A percentile compares a stretch with the other conserved stretches of the same genome.
Evolutionary conservation across 2,113 vertebrate species (phyloP).

Genomic region (Semicossyphus pulcher): DNA sequence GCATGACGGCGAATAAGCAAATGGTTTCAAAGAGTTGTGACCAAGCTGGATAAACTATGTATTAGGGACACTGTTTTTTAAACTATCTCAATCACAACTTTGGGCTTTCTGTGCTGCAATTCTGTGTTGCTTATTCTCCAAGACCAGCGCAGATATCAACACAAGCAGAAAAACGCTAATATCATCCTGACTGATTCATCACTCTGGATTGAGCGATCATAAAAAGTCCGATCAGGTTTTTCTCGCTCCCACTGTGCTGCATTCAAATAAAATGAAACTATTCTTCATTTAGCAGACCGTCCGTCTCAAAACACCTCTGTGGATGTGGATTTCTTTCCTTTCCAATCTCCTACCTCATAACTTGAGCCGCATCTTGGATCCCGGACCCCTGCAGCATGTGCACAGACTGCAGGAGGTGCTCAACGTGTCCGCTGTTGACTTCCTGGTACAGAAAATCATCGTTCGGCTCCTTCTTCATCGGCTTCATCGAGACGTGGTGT

Average conservation of each 20-base stretch:
- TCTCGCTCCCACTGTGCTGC: neutral
- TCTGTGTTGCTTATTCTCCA: neutral
- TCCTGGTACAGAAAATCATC: conserved; percentile 73
- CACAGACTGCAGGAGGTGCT: conserved; percentile 79
- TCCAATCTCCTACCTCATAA: conserved; percentile 75
- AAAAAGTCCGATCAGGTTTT: conserved; percentile 4
- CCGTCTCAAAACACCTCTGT: neutral
- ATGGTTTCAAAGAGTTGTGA: neutral
- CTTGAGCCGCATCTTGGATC: conserved; percentile 69
- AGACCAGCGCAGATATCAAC: neutral
- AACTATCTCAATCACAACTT: neutral
- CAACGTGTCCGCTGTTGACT: conserved; percentile 55
- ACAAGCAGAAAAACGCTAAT: neutral
- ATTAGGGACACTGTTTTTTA: neutral
- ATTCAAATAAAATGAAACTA: conserved; percentile 4
- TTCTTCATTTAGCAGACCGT: neutral
- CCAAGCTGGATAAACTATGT: neutral
- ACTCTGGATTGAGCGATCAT: neutral
- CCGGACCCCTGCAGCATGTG: conserved; percentile 77
- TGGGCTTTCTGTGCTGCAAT: neutral
- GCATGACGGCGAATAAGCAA: neutral
- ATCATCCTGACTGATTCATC: neutral
- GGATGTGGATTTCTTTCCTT: neutral
- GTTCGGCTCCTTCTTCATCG: conserved; percentile 75
- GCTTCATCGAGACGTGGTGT: conserved; percentile 59